A percentile compares a stretch with the other conserved stretches of the same genome.
phyloP scores from a whole-genome alignment of 2,113 vertebrate genomes.

The Montifringilla adamsi region DNA sequence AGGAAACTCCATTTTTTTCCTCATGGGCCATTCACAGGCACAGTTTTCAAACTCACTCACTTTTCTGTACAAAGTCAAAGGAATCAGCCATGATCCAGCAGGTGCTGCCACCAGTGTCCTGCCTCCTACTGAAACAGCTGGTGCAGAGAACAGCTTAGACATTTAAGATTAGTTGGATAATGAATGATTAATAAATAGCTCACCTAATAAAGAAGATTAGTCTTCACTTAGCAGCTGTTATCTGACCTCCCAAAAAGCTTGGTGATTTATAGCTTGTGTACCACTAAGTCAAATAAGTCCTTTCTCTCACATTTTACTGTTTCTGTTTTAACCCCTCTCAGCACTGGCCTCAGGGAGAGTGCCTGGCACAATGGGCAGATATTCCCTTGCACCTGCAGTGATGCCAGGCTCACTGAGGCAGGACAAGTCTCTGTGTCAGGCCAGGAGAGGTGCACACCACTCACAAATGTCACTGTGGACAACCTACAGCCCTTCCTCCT shows the following conservation, averaged over 20 bases:
- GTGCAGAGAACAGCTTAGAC: not conserved
- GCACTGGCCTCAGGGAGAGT: fast-evolving
- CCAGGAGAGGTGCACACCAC: not conserved
- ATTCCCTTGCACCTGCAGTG: not conserved
- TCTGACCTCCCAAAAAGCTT: not conserved
- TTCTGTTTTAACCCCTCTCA: not conserved
- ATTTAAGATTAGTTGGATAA: not conserved
- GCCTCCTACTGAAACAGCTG: not conserved
- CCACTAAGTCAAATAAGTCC: not conserved
- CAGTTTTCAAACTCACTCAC: not conserved
- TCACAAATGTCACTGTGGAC: not conserved
- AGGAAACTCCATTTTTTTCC: not conserved
- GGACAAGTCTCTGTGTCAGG: not conserved
- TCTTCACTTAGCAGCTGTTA: not conserved
- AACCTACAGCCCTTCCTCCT: not conserved
- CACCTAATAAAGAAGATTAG: not conserved
- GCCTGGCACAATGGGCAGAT: not conserved
- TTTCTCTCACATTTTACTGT: not conserved
- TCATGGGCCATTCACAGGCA: not conserved
- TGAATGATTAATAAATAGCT: not conserved
- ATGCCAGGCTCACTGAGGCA: not conserved
- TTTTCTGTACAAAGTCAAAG: not conserved
- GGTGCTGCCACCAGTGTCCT: not conserved
- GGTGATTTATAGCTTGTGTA: not conserved
- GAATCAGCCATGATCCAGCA: not conserved